These are phyloP conservation scores for Ammospiza maritima DNA, from an alignment of 2,797 vertebrate species.

Conservation along the genomic window DNA sequence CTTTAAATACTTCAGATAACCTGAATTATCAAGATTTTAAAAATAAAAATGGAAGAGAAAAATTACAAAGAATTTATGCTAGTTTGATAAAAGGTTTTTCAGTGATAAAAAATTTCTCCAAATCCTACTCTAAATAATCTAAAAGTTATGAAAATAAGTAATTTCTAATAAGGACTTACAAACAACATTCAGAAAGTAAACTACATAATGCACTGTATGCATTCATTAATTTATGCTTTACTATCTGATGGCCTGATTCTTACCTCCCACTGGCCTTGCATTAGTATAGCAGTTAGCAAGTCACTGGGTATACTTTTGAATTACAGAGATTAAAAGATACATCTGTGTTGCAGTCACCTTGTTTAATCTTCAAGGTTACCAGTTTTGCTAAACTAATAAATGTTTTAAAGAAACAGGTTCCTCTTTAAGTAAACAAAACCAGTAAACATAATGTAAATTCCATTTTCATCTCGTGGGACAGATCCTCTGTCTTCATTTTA, in stretches of 20 bases:
- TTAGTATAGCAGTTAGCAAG: not conserved
- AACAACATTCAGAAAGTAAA: not conserved
- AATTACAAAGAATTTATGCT: not conserved
- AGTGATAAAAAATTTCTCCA: not conserved
- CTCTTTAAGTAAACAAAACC: not conserved
- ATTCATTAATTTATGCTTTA: not conserved
- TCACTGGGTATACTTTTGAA: not conserved
- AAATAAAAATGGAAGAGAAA: not conserved
- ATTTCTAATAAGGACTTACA: not conserved
- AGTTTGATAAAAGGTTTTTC: not conserved
- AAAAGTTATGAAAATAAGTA: not conserved
- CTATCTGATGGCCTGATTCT: not conserved
- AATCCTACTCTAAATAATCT: not conserved
- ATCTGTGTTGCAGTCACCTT: not conserved
- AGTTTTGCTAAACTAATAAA: not conserved
- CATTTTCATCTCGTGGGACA: fast-evolving
- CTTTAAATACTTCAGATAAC: not conserved
- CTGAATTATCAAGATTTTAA: not conserved
- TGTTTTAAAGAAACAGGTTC: not conserved
- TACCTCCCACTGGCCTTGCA: not conserved
- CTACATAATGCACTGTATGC: not conserved
- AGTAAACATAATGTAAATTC: not conserved
- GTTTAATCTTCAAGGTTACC: not conserved
- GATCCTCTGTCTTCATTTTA: not conserved
- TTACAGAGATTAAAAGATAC: not conserved